Evolutionary conservation across 2,113 vertebrate species (phyloP), one percentile per base, ranked within the genome.

Genomic region (Procapra przewalskii): DNA sequence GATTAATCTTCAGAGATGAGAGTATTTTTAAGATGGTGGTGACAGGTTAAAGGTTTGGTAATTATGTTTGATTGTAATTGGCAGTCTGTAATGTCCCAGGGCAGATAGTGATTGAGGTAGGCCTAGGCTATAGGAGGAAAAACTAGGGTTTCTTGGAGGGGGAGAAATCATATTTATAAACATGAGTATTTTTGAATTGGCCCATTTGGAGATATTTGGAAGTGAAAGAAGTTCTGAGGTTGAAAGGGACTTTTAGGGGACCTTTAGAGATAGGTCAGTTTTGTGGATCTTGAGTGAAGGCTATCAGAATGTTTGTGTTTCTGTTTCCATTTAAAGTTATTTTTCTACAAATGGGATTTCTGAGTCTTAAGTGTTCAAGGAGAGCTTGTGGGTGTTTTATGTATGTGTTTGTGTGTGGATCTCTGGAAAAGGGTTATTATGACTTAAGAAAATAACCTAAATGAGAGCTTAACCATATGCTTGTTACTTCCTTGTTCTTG

Each of bases 321-420:
- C 45, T 75, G 31, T 88, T 2, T 90, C 6, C 48, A 15, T 95
- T 71, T 60, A 92, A 75, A 60, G 54, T 88, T 88, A 62, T 27
- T 97, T 62, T 90, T 43, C 91, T 87, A 6, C 82, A 83, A 96
- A 81, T 14, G 27, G 71, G 27, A 33, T 93, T 97, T 97, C 67
- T 83, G 60, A 93, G 57, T 43, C 85, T 75, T 81, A 89, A 64
- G 55, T 88, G 15, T 89, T 83, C 50, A 92, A 87, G 45, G 36
- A 75, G 59, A 48, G 27, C 48, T 67, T 71, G 36, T 95, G 57
- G 27, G n/a, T 90, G n/a, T 90, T 97, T 81, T 81, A 14, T 85
- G 17, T 75, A 57, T 64, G 50, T 90, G 40, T 71, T 40, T 93
- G 36, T 96, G 17, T 90, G 25, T 94, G 40, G 21, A 80, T 79